Percentiles rank a stretch among this genome's conserved stretches.
phyloP scores from a whole-genome alignment of 2,113 vertebrate species.

The Tapirus terrestris region DNA sequence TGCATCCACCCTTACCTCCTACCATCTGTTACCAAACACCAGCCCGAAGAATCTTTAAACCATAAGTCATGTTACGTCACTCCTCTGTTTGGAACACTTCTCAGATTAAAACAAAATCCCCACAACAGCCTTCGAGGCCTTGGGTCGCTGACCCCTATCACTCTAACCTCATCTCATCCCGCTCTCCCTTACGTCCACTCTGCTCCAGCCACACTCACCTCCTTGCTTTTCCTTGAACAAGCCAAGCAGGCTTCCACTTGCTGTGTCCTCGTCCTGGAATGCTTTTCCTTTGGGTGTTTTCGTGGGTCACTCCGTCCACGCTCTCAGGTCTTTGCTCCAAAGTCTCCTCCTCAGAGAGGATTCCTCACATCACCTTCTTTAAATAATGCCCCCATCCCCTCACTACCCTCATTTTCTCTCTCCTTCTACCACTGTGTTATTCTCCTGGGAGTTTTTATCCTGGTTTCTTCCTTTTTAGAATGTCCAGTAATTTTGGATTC shows the following conservation, averaged over 20 bases:
- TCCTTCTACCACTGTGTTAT: not conserved
- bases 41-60: not conserved
- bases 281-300: not conserved
- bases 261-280: not conserved
- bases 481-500: no score
- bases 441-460: not conserved
- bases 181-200: not conserved
- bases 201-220: not conserved
- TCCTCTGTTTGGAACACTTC: not conserved
- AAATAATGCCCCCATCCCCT: not conserved
- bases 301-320: fast-evolving
- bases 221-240: not conserved
- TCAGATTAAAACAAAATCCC: not conserved
- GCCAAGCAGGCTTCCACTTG: not conserved
- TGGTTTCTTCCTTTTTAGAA: not conserved
- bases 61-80: not conserved
- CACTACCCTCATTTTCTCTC: not conserved
- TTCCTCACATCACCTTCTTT: no score
- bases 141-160: not conserved
- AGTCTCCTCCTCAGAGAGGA: no score
- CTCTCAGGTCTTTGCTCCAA: not conserved
- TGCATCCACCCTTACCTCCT: not conserved
- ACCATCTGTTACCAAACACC: not conserved
- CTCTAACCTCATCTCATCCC: not conserved
- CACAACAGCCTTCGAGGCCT: not conserved